Evolutionary conservation across 2,113 vertebrate species (phyloP), one percentile per base, ranked within the genome.

Genomic region (Pyrgilauda ruficollis): DNA sequence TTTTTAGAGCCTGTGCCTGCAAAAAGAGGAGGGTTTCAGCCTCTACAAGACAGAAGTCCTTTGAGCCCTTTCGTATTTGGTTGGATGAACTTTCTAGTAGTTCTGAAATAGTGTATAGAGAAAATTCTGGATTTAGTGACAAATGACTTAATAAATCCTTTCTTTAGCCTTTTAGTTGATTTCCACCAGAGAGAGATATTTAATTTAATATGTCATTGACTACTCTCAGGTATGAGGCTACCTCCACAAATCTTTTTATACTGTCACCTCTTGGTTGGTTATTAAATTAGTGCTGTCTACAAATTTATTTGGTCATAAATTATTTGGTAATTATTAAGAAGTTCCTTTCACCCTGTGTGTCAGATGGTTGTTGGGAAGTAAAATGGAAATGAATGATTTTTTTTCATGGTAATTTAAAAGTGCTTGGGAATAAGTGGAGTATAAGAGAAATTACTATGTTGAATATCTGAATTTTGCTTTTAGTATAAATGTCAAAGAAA

Each of bases 61-160:
- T 67, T 74, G 55, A 58, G 35, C 21, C 26, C 22, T 86, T 58
- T 90, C 6, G 7, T 39, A 18, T 62, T 83, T 58, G 59, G 15
- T 67, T 56, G 11, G 20, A 58, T 77, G 68, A 89, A 75, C 59
- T 84, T 93, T 74, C 59, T 76, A 84, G 68, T 89, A 88, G 86
- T 63, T 81, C 19, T 67, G 59, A 28, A 62, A 62, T 28, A 46
- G 28, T 31, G 21, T 62, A 46, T 50, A 80, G 46, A 88, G 37
- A 91, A 87, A 90, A 87, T 31, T 15, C 39, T 69, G 37, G 7
- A 23, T 80, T 90, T 92, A 84, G 55, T 86, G 80, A 96, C 37
- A 95, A 90, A 94, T 77, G 7, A 74, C 68, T 70, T 95, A 86
- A 94, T 95, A 94, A 96, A 96, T 94, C 76, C 13, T 90, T 90